Evolutionary conservation across 2,113 vertebrate genomes (phyloP).

Genomic region (Cinclus cinclus): DNA sequence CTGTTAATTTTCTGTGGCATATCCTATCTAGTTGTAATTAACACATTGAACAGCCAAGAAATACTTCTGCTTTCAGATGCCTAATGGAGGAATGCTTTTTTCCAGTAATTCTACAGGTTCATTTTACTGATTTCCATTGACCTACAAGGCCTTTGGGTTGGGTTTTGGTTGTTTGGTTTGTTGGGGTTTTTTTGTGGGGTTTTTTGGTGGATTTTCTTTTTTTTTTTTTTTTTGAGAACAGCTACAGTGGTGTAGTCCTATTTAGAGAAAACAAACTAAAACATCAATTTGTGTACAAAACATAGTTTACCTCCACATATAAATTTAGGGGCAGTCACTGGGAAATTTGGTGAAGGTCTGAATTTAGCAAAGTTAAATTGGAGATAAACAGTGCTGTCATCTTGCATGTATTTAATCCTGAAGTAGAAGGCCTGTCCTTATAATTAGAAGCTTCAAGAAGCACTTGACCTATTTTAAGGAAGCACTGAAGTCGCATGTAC

Average conservation of each 20-base stretch:
- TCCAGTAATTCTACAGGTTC: conserved; percentile 67
- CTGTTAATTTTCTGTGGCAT: conserved; percentile 80
- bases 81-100: conserved; percentile 69
- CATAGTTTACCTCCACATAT: neutral
- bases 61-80: conserved; percentile 70
- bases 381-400: conserved; percentile 5
- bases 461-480: conserved; percentile 38
- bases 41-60: conserved; percentile 72
- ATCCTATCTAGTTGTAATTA: conserved; percentile 81
- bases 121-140: conserved; percentile 43
- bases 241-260: neutral
- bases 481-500: neutral
- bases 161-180: neutral
- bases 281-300: neutral
- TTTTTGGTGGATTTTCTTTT: no score
- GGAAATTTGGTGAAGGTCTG: neutral
- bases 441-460: conserved; percentile 65
- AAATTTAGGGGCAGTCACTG: neutral
- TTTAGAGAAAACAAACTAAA: neutral
- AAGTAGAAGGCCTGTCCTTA: conserved; percentile 38
- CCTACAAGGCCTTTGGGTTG: neutral
- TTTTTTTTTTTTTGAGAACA: neutral
- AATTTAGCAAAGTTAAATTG: conserved; percentile 6
- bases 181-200: no score
- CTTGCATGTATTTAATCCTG: neutral